phyloP scores from a whole-genome alignment of 2,888 invertebrate species.

The Platynereis dumerilii region DNA sequence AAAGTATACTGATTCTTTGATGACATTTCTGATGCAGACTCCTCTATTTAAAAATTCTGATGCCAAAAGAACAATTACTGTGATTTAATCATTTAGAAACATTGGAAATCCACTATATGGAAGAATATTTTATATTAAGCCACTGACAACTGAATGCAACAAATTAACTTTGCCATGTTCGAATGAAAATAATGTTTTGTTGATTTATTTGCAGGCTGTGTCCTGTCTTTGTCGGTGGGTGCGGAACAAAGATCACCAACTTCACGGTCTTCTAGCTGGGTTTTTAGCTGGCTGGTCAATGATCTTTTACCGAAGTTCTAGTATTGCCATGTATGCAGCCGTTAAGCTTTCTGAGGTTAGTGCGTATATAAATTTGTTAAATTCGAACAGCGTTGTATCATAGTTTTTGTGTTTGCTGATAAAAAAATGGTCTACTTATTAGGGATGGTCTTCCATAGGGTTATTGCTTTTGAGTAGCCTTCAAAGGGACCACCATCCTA shows the following conservation, averaged over 20 bases:
- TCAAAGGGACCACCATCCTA: background rate
- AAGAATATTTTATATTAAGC: background rate
- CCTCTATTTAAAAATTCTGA: too few species aligned
- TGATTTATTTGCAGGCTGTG: slow-evolving; percentile 15
- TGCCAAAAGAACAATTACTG: too few species aligned
- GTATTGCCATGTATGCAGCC: slow-evolving; percentile 80
- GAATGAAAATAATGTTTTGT: background rate
- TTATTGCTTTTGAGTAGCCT: background rate
- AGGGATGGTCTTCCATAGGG: background rate
- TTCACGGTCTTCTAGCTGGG: slow-evolving; percentile 75
- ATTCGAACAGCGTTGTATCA: too few species aligned
- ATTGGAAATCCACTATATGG: too few species aligned
- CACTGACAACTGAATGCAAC: background rate
- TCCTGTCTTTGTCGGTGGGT: slow-evolving; percentile 72
- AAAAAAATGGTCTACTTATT: background rate
- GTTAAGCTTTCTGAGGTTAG: slow-evolving; percentile 83
- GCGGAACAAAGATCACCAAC: slow-evolving; percentile 70
- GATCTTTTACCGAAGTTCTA: slow-evolving; percentile 76
- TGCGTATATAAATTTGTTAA: too few species aligned
- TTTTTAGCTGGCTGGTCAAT: slow-evolving; percentile 76
- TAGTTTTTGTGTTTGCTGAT: background rate
- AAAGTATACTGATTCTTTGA: too few species aligned
- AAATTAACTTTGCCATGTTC: background rate
- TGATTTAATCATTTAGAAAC: too few species aligned
- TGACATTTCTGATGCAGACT: too few species aligned